These are phyloP conservation scores for Ceraclea dissimilis DNA, from an alignment of 2,888 invertebrate genomes.

Conservation along the genomic window DNA sequence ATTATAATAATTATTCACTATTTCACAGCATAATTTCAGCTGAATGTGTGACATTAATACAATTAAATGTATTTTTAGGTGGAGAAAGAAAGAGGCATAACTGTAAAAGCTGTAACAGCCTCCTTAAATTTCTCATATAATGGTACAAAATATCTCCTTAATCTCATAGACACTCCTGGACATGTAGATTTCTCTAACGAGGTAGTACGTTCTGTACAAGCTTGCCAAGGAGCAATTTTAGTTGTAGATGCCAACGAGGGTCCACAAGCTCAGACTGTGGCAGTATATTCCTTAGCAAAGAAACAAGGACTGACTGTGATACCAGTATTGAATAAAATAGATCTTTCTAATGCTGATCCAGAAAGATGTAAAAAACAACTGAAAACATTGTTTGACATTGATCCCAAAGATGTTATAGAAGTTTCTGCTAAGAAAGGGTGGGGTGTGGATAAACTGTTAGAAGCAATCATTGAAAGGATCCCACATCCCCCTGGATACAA, in stretches of 20 bases:
- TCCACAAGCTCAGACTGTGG: conserved; percentile 95
- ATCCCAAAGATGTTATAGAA: conserved; percentile 62
- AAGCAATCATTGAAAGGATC: conserved; percentile 69
- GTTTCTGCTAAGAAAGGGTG: conserved; percentile 91
- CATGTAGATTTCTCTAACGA: conserved; percentile 98
- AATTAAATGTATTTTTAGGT: conserved; percentile 46
- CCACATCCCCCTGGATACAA: conserved; percentile 63
- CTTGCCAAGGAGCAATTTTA: conserved; percentile 91
- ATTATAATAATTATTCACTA: background rate
- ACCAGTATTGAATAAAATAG: conserved; percentile 95
- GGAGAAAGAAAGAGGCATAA: conserved; percentile 94
- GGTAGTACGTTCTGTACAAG: conserved; percentile 83
- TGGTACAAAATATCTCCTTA: conserved; percentile 70
- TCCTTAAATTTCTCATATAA: conserved; percentile 72
- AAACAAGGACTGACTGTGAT: conserved; percentile 73
- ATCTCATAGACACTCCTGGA: conserved; percentile 96
- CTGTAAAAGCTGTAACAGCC: conserved; percentile 96
- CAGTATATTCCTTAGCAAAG: conserved; percentile 89
- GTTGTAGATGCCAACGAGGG: conserved; percentile 95
- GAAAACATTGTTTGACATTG: conserved; percentile 72
- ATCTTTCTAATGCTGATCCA: conserved; percentile 84
- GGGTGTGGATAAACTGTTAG: conserved; percentile 69
- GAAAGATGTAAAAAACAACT: conserved; percentile 74
- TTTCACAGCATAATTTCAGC: background rate
- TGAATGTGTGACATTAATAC: no score